phyloP scores from a whole-genome alignment of 2,797 vertebrate species.

The Apogon hyalosoma region DNA sequence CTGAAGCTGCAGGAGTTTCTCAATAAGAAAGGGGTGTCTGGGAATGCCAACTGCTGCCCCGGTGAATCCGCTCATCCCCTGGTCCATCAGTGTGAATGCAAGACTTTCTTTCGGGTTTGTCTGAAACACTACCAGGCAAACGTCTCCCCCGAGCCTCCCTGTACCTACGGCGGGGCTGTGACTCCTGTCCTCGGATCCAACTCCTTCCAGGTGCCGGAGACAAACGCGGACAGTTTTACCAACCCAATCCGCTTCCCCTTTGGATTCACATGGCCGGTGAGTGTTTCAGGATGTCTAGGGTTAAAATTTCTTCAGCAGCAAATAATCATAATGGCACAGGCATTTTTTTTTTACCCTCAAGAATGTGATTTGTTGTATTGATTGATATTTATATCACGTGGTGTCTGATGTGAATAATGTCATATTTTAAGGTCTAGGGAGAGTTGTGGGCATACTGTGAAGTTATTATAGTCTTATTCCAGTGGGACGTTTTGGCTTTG shows the following conservation, averaged over 20 bases:
- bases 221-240: constrained; percentile 89
- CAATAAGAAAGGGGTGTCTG: constrained; percentile 93
- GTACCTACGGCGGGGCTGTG: constrained; percentile 93
- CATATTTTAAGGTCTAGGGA: not conserved
- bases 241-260: constrained; percentile 95
- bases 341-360: not conserved
- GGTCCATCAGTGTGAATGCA: constrained; percentile 91
- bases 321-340: constrained; percentile 30
- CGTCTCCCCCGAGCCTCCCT: constrained; percentile 95
- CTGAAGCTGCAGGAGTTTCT: constrained; percentile 96
- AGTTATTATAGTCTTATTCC: constrained; percentile 40
- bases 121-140: constrained; percentile 97
- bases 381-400: not conserved
- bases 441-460: constrained; percentile 15
- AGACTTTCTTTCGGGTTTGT: constrained; percentile 96
- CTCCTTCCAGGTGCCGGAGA: constrained; percentile 95
- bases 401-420: not conserved
- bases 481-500: constrained; percentile 49
- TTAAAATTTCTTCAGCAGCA: not conserved
- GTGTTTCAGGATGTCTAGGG: constrained; percentile 47
- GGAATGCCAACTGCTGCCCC: constrained; percentile 92
- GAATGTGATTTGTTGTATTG: not conserved
- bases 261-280: constrained; percentile 98
- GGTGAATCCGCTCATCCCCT: constrained; percentile 35
- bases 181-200: constrained; percentile 93